Conservation (phyloP, 1,140 invertebrate genomes). For the Cephus cinctus region DNA sequence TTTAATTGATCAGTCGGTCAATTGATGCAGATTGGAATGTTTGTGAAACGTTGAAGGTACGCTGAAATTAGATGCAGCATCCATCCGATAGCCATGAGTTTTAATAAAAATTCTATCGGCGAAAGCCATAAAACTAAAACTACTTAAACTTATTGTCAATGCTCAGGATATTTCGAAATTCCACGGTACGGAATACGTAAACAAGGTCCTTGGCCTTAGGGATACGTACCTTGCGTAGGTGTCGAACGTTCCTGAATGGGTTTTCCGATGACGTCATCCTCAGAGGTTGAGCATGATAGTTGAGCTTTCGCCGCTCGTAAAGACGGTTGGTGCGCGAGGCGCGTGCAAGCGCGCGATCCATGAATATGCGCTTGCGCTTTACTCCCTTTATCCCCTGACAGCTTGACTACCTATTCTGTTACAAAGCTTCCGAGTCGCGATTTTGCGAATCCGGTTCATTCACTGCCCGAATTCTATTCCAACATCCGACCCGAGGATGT, state of each 20-base stretch:
- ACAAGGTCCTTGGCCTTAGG: too few species aligned
- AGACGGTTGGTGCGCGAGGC: not conserved
- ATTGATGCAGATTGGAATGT: too few species aligned
- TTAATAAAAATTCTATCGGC: too few species aligned
- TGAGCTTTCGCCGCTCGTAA: not conserved
- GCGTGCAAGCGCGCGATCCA: constrained; percentile 28
- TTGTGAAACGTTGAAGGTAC: too few species aligned
- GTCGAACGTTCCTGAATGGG: constrained; percentile 29
- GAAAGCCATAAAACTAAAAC: too few species aligned
- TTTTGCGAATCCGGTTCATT: constrained; percentile 19
- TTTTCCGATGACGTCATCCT: constrained; percentile 10
- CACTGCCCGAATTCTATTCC: constrained; percentile 13
- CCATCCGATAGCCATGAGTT: too few species aligned
- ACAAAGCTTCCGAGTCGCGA: constrained; percentile 16
- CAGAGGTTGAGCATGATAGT: too few species aligned
- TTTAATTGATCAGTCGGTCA: too few species aligned
- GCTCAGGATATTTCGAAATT: too few species aligned
- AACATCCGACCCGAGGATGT: constrained; percentile 8
- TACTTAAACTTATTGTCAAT: too few species aligned
- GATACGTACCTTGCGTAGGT: constrained; percentile 14
- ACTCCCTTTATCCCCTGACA: constrained; percentile 9
- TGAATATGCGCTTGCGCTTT: constrained; percentile 37
- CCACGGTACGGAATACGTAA: too few species aligned
- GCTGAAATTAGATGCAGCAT: too few species aligned
- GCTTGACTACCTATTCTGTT: constrained; percentile 7